Percentiles rank a stretch among this genome's conserved stretches.
Evolutionary conservation across 2,113 vertebrate species (phyloP).

Genomic region (Erythrocercus mccallii): DNA sequence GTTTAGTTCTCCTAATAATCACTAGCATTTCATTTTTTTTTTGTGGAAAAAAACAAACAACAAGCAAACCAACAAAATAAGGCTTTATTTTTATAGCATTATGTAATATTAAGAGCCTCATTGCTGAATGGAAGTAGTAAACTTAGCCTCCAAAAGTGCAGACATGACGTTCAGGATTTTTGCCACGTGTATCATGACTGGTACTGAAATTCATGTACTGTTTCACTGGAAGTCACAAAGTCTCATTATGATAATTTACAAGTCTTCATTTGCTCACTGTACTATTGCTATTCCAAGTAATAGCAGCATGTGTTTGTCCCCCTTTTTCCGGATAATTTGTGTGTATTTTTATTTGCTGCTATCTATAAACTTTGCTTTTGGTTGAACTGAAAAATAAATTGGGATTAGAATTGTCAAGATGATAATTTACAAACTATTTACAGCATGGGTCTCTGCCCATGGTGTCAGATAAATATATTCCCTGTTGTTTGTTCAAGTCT

Average conservation of each 20-base stretch:
- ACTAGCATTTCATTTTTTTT: background rate
- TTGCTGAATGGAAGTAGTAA: background rate
- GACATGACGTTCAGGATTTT: background rate
- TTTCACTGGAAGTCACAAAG: background rate
- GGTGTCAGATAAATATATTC: background rate
- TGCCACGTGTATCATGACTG: background rate
- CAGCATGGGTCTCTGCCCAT: background rate
- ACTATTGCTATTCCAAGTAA: background rate
- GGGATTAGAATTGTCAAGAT: background rate
- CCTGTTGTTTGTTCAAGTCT: background rate
- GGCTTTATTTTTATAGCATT: background rate
- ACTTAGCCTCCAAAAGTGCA: background rate
- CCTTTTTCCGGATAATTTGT: background rate
- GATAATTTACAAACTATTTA: background rate
- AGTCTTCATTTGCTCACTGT: background rate
- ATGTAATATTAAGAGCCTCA: background rate
- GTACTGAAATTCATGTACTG: background rate
- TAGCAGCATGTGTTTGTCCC: background rate
- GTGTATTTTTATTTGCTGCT: background rate
- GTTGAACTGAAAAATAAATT: background rate
- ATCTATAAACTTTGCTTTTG: background rate
- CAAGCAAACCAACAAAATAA: background rate
- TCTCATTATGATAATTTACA: background rate
- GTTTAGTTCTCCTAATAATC: background rate
- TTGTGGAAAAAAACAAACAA: fast-evolving